Evolutionary conservation across 2,113 vertebrate genomes (phyloP), one percentile per base, ranked within the genome.

Genomic region (Thalassoma bifasciatum): DNA sequence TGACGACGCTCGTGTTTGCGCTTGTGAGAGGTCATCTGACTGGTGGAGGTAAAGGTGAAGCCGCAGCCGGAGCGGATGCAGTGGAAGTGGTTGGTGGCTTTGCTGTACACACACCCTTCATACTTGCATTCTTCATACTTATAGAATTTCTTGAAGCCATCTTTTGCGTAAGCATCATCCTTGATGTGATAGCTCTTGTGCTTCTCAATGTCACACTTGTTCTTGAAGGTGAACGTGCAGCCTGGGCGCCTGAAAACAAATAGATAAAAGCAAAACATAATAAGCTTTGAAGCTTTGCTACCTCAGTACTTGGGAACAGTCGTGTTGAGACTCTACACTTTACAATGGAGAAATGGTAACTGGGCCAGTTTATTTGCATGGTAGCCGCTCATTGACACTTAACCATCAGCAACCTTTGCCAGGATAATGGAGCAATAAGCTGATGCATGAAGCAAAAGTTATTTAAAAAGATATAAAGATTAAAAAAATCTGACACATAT

Each of bases 161-260:
- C 98, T 94, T 99, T 99, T 94, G 98, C 98, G 0, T 99, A 99
- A 26, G 98, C 98, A 12, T 99, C 98, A 0, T 99, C 98, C 94
- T 99, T 99, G 93, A 99, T 97, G 95, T 99, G 98, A 92, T 99
- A 99, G 94, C 98, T 99, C 94, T 99, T 99, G 96, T 99, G 98
- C 96, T 99, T 99, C 95, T 99, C 98, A 21, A 99, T 99, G 93
- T 99, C 98, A 89, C 98, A 99, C 94, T 99, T 99, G 94, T 99
- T 99, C 94, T 99, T 99, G 92, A 99, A 99, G 82, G 98, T 99
- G 93, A 98, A 99, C 0, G 95, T 96, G 91, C 98, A 99, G 66
- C 98, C 97, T 0, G 96, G 96, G 46, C 98, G 96, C 93, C 98
- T 99, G 90, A 6, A 63, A 82, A 22, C 79, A 50, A 84, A 51